Evolutionary conservation across 2,888 invertebrate species (phyloP).

Genomic region (Nomada fabriciana): DNA sequence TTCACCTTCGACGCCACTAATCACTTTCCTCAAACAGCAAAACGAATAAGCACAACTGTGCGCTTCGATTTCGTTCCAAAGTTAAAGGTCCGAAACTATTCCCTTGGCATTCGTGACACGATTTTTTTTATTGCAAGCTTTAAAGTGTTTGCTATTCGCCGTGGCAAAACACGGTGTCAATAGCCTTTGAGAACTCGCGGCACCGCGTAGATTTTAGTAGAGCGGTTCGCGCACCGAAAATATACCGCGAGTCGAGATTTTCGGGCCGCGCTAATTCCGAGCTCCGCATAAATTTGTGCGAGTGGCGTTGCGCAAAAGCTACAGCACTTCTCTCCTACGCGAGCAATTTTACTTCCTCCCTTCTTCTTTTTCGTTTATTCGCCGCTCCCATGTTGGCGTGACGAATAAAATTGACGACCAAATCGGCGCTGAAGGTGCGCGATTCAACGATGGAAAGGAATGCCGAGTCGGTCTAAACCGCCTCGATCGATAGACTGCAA

Average conservation of each 20-base stretch:
- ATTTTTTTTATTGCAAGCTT: no score
- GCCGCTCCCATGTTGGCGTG: no score
- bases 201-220: conserved; percentile 32
- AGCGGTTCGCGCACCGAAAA: conserved; percentile 38
- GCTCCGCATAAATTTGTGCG: conserved; percentile 44
- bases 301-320: conserved; percentile 29
- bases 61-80: neutral
- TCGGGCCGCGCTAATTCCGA: conserved; percentile 56
- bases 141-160: no score
- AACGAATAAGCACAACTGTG: no score
- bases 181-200: conserved; percentile 16
- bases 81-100: neutral
- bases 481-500: no score
- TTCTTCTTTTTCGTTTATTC: no score
- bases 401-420: neutral
- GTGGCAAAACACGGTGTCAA: neutral
- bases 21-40: no score
- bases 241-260: conserved; percentile 43
- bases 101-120: no score
- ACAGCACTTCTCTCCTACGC: neutral
- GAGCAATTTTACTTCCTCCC: neutral
- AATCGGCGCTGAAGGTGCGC: no score
- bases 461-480: no score
- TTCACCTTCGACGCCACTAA: no score
- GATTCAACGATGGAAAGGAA: no score